Evolutionary conservation across 2,797 vertebrate species (phyloP), one percentile per base, ranked within the genome.

Genomic region (Furcifer pardalis): DNA sequence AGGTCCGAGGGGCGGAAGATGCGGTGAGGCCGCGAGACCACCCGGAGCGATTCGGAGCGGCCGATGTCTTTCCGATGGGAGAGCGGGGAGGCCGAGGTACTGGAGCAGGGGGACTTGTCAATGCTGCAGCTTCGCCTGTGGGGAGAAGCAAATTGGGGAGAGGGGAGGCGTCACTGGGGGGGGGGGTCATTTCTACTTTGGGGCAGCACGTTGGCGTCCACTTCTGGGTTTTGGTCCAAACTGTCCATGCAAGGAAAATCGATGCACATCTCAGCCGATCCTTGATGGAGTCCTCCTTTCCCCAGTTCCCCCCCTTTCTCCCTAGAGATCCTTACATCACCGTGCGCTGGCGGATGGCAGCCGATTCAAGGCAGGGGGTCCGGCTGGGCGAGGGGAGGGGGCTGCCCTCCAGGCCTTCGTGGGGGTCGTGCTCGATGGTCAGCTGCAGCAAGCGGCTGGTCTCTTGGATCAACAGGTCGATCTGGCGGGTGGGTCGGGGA

Each of bases 1-100:
- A 99, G 97, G 92, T 99, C 98, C 0, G 98, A 99, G 0, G 99
- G 97, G 5, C 99, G 97, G 96, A 99, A 99, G 95, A 99, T 98
- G 71, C 99, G 97, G 88, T 99, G 98, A 0, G 96, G 94, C 0
- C 94, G 96, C 59, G 97, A 97, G 83, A 98, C 97, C 0, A 97
- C 95, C 0, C 98, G 97, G 42, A 99, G 96, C 0, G 98, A 99
- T 90, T 99, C 98, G 0, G 99, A 99, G 83, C 98, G 98, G 72
- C 98, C 97, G 5, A 99, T 97, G 87, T 99, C 98, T 92, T 97
- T 98, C 93, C 93, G 96, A 80, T 97, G 97, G 49, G 97, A 97
- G 0, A 97, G 94, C 0, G 98, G 98, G 0, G 98, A 98, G 0
- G 96, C 95, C 6, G 97, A 87, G 0, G 96, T 97, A 86, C 97